Percentiles rank a stretch among this genome's conserved stretches.
phyloP scores from a whole-genome alignment of 2,888 invertebrate species.

The Amiota minor region DNA sequence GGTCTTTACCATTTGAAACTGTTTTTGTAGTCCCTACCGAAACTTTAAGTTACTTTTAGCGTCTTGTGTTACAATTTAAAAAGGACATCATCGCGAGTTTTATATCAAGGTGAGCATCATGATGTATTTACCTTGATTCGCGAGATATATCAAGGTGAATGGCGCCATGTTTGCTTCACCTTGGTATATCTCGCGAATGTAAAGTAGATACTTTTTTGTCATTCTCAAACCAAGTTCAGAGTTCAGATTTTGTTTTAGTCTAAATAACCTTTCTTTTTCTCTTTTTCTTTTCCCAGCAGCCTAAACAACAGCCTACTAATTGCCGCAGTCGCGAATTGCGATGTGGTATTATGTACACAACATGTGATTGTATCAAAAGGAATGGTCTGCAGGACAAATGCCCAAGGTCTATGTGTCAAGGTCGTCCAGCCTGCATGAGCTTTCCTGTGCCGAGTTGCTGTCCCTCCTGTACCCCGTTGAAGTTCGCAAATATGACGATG shows the following conservation, averaged over 20 bases:
- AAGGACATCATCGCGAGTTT: slow-evolving; percentile 7
- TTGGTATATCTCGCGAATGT: slow-evolving; percentile 50
- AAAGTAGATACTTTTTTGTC: background rate
- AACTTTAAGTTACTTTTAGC: background rate
- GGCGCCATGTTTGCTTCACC: slow-evolving; percentile 52
- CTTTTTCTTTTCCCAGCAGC: slow-evolving; percentile 24
- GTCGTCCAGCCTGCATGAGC: slow-evolving; percentile 74
- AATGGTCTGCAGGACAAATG: slow-evolving; percentile 79
- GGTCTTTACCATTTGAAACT: too few relatives aligned
- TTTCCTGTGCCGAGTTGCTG: slow-evolving; percentile 75
- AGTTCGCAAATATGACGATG: slow-evolving; percentile 68
- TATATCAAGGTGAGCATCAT: slow-evolving; percentile 61
- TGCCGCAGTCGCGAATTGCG: slow-evolving; percentile 76
- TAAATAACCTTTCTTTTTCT: slow-evolving; percentile 22
- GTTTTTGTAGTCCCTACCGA: too few relatives aligned
- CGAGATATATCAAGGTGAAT: slow-evolving; percentile 58
- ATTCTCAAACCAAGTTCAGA: background rate
- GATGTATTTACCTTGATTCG: slow-evolving; percentile 60
- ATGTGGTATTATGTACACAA: slow-evolving; percentile 75
- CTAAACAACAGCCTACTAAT: slow-evolving; percentile 56
- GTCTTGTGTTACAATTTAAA: slow-evolving; percentile 29
- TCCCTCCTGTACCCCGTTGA: slow-evolving; percentile 70
- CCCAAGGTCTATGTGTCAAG: slow-evolving; percentile 75
- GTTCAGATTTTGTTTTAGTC: slow-evolving; percentile 23
- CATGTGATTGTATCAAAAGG: slow-evolving; percentile 77